These are phyloP conservation scores for Cariama cristata DNA, from an alignment of 2,113 vertebrate species.

Conservation along the genomic window DNA sequence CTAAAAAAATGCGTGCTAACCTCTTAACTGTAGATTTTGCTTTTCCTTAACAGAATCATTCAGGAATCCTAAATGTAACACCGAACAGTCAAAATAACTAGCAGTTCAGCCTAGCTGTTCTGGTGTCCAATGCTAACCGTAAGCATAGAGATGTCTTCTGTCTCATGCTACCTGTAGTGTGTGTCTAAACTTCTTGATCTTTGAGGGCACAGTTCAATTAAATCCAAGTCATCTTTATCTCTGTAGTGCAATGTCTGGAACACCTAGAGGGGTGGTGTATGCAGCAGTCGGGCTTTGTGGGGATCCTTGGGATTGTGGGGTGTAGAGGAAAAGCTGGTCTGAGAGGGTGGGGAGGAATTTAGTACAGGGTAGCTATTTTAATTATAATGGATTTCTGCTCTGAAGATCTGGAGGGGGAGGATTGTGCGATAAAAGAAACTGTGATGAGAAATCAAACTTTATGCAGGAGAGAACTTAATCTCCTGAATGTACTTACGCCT, in stretches of 20 bases:
- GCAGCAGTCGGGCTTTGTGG: not conserved
- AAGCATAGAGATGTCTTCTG: not conserved
- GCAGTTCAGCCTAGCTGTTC: not conserved
- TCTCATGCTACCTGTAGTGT: not conserved
- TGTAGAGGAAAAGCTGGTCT: not conserved
- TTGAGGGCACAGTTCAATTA: not conserved
- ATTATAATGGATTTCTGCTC: not conserved
- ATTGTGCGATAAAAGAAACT: not conserved
- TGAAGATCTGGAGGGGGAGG: not conserved
- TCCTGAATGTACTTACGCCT: not conserved
- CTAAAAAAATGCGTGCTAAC: not conserved
- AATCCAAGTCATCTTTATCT: not conserved
- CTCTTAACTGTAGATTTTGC: not conserved
- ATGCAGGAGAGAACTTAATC: too few relatives aligned
- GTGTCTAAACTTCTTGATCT: not conserved
- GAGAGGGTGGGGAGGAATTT: not conserved
- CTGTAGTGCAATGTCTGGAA: not conserved
- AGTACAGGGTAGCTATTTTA: not conserved
- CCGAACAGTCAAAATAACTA: not conserved
- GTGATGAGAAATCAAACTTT: not conserved
- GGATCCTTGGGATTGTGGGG: not conserved
- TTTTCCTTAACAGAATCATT: not conserved
- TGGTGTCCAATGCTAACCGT: not conserved
- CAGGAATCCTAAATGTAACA: not conserved
- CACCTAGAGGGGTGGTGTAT: not conserved